Evolutionary conservation across 2,797 vertebrate genomes (phyloP).

Genomic region (Steatocranus sp.): DNA sequence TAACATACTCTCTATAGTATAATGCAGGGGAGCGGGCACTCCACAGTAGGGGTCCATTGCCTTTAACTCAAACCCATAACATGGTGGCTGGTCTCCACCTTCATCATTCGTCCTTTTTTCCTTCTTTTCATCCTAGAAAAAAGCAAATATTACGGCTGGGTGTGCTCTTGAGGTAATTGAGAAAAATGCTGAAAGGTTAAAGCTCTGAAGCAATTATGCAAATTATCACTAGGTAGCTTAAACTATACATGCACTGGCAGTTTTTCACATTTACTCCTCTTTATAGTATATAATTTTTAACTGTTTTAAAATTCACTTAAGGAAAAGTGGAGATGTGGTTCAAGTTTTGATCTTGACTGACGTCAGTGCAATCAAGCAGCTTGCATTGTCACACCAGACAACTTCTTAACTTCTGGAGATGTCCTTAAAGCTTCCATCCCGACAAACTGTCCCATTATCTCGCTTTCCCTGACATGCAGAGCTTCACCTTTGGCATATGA

Average conservation of each 20-base stretch:
- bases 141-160: accelerated
- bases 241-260: not conserved
- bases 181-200: not conserved
- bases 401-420: not conserved
- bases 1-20: not conserved
- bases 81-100: not conserved
- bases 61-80: not conserved
- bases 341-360: not conserved
- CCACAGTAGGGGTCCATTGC: not conserved
- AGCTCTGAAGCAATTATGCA: not conserved
- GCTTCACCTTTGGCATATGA: not conserved
- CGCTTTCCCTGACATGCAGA: not conserved
- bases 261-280: not conserved
- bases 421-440: not conserved
- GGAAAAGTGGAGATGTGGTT: not conserved
- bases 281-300: not conserved
- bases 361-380: not conserved
- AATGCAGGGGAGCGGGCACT: not conserved
- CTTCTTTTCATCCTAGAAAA: not conserved
- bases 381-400: not conserved
- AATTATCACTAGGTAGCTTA: not conserved
- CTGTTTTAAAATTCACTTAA: not conserved
- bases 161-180: not conserved
- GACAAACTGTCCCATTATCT: not conserved
- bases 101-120: not conserved